Conservation (phyloP, 1,140 invertebrate species). For the Daktulosphaira vitifoliae region DNA sequence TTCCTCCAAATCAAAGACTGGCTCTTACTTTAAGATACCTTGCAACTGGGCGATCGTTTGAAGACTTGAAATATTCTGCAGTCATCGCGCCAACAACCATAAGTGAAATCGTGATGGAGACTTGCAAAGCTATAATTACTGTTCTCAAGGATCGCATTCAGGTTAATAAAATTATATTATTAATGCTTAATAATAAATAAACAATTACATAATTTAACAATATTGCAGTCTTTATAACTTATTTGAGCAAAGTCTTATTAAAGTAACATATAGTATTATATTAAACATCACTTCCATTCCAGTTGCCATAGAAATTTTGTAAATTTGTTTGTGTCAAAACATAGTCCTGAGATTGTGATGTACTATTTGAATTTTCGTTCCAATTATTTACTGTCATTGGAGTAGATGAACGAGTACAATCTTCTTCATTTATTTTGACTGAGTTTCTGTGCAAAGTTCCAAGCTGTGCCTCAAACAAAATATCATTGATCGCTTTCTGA, state of each 20-base stretch:
- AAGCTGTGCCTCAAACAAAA: background rate
- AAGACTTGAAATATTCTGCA: background rate
- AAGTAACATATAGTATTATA: too few species aligned
- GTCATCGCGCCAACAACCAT: background rate
- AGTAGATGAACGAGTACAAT: background rate
- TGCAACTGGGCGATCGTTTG: background rate
- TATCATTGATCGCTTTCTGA: background rate
- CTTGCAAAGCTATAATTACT: background rate
- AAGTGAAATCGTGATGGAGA: conserved; percentile 4
- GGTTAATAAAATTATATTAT: conserved; percentile 1
- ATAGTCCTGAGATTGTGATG: background rate
- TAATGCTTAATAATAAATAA: conserved; percentile 7
- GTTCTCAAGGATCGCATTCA: conserved; percentile 8
- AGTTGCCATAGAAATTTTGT: too few species aligned
- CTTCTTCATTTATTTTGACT: background rate
- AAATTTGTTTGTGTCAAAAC: background rate
- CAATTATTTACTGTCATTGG: background rate
- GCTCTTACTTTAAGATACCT: too few species aligned
- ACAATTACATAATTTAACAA: too few species aligned
- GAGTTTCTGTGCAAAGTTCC: background rate
- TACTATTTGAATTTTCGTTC: background rate
- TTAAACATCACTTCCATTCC: background rate
- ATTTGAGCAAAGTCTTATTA: too few species aligned
- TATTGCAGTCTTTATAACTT: too few species aligned
- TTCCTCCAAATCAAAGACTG: too few species aligned